Evolutionary conservation across 1,140 invertebrate genomes (phyloP), one percentile per base, ranked within the genome.

Genomic region (Temnothorax curvispinosus): DNA sequence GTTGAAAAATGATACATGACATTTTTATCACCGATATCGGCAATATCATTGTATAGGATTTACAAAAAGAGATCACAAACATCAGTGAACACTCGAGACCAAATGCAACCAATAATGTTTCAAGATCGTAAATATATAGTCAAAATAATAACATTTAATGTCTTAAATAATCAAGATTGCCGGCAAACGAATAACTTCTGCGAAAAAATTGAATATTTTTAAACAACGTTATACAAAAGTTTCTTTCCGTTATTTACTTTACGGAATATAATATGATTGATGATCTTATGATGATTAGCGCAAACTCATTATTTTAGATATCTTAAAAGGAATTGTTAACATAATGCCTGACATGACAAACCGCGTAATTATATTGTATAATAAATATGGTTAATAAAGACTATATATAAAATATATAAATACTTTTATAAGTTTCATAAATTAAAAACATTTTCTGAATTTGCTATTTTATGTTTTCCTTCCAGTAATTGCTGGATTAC

Each of bases 401-500:
- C n/a, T 27, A 27, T 27, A 27, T 27, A 27, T 27, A 27, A 27
- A 27, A 27, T 27, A 27, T 27, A 27, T 27, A 27, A 27, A 27
- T 27, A 15, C 18, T 15, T 47, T 69, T 38, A n/a, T 64, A 32
- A 27, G 3, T n/a, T 21, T 21, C 7, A 50, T 47, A 82, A 52
- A 54, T 27, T 69, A 56, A 69, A 47, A 82, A 74, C 9, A 0
- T 82, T 60, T 35, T 3, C 6, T 41, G 15, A 80, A 80, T 15
- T 41, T 18, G 4, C 21, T 27, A 27, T 13, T 35, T 41, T 54
- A 54, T 6, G 15, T 27, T n/a, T 3, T 41, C 13, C 15, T 54
- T 44, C 8, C 8, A 41, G 27, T 27, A 27, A 27, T 32, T 35
- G 1, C 5, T 35, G 32, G 1, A 52, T 15, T 27, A 18, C 38